A percentile compares a stretch with the other conserved stretches of the same genome.
Evolutionary conservation across 2,113 vertebrate species (phyloP).

Genomic region (Butorides virescens): DNA sequence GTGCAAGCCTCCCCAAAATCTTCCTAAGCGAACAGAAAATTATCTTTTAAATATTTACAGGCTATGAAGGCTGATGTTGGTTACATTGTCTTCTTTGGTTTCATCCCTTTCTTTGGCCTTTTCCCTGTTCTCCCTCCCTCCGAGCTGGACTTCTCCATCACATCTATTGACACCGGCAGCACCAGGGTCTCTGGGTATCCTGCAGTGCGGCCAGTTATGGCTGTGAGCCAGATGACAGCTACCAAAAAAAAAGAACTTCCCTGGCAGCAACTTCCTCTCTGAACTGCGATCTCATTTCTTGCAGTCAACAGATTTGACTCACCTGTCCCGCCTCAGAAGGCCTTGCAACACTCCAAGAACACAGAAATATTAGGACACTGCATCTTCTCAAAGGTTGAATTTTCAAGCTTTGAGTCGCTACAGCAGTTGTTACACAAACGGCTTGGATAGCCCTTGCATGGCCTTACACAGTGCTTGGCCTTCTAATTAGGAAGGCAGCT

Average conservation of each 20-base stretch:
- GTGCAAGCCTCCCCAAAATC: background rate
- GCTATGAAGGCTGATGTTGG: background rate
- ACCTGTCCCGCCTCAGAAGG: background rate
- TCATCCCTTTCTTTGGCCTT: background rate
- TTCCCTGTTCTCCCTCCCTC: background rate
- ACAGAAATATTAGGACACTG: background rate
- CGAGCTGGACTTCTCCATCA: background rate
- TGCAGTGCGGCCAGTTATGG: background rate
- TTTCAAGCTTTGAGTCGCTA: background rate
- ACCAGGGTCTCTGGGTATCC: background rate
- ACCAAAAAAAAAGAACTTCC: background rate
- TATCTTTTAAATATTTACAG: conserved; percentile 3
- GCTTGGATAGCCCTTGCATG: background rate
- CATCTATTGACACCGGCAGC: background rate
- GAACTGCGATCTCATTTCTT: background rate
- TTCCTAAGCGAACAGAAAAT: background rate
- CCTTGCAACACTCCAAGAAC: background rate
- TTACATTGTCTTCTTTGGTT: background rate
- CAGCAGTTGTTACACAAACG: background rate
- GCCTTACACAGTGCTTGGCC: background rate
- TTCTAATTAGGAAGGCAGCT: background rate
- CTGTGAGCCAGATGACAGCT: background rate
- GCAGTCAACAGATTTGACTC: background rate
- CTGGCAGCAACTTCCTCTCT: background rate
- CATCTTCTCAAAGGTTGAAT: background rate